A percentile compares a stretch with the other conserved stretches of the same genome.
Conservation (phyloP, 2,888 invertebrate genomes). For the Portevinia maculata region DNA sequence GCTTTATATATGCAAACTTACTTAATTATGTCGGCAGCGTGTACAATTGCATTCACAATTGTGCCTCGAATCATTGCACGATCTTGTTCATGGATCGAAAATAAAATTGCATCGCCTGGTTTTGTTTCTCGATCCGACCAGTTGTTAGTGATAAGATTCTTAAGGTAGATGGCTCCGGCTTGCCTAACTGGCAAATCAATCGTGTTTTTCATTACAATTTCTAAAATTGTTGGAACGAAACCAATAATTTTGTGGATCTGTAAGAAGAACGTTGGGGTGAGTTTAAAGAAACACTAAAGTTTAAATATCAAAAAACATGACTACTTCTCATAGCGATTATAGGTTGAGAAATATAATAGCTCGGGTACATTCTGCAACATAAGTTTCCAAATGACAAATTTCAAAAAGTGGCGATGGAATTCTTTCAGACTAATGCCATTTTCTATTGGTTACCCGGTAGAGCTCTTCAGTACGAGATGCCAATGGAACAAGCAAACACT, state of each 20-base stretch:
- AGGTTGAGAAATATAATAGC: no score
- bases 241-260: conserved; percentile 97
- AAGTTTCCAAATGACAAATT: no score
- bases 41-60: conserved; percentile 97
- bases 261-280: background rate
- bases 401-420: no score
- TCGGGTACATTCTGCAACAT: no score
- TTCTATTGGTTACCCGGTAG: no score
- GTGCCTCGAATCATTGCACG: conserved; percentile 95
- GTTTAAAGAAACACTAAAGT: no score
- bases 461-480: no score
- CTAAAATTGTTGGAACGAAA: conserved; percentile 95
- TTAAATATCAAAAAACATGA: no score
- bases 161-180: conserved; percentile 98
- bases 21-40: conserved; percentile 94
- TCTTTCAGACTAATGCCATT: no score
- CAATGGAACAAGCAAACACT: no score
- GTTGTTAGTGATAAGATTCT: conserved; percentile 94
- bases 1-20: background rate
- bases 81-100: conserved; percentile 98
- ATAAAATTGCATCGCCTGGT: conserved; percentile 89
- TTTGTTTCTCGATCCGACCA: conserved; percentile 94
- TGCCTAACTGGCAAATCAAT: conserved; percentile 96
- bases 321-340: no score
- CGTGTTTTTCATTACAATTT: conserved; percentile 96